Conservation (phyloP, 2,888 invertebrate species). For the Gastrophysa polygoni region DNA sequence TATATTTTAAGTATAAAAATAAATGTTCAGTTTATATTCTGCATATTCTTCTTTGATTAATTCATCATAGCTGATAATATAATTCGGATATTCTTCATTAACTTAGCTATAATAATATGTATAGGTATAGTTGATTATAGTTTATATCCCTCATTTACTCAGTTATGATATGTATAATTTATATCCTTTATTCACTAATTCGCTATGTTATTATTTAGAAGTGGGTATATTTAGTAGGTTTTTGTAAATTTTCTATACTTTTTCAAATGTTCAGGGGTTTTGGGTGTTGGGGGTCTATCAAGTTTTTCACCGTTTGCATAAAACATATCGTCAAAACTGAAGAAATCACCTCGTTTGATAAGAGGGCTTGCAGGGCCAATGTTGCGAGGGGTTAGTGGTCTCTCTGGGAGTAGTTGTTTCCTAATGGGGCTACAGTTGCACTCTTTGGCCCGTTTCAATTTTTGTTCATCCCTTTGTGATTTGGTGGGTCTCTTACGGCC, state of each 20-base stretch:
- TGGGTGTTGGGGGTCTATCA: not conserved
- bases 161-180: too few species aligned
- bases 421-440: conserved; percentile 4
- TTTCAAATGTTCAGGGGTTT: not conserved
- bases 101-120: not conserved
- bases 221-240: not conserved
- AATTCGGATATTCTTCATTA: too few species aligned
- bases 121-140: too few species aligned
- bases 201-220: too few species aligned
- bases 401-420: conserved; percentile 4
- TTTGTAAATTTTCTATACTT: not conserved
- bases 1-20: too few species aligned
- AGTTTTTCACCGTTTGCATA: not conserved
- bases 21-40: not conserved
- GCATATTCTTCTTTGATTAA: too few species aligned
- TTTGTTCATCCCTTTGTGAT: conserved; percentile 1
- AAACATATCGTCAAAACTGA: not conserved
- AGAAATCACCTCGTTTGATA: not conserved
- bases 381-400: not conserved
- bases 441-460: not conserved
- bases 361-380: not conserved
- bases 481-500: conserved; percentile 2
- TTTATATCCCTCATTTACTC: too few species aligned
- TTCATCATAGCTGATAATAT: too few species aligned
- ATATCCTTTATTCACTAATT: too few species aligned